Base-by-base conservation (phyloP, 2,888 invertebrate species). In the Drosophila barbarae region DNA sequence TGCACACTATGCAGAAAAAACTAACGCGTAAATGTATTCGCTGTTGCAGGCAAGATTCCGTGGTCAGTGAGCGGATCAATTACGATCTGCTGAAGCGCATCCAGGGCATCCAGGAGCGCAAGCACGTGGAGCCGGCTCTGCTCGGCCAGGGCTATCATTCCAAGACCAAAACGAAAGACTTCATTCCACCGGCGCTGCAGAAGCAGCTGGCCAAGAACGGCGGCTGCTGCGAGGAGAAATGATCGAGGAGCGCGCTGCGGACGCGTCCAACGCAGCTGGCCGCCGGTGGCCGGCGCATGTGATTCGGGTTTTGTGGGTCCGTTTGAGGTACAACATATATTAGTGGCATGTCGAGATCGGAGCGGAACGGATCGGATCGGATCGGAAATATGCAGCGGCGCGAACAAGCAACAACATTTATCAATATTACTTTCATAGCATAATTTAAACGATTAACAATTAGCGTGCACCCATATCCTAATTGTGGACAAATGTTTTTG, bases 161-260 rank as follows among this genome's bases (percentile, higher is more conserved):
- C 77, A 96, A 95, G 91, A 96, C 94, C 76, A 96, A 95, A 91
- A 96, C 96, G 73, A 93, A 94, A 88, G 96, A 96, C 89, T 93
- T 93, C 90, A 95, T 96, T 91, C 96, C 96, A 76, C 91, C 93
- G 72, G 95, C 95, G 18, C 92, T 96, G 78, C 92, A 91, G 73
- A 93, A 92, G 82, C 91, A 91, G 75, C 80, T 89, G 80, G 87
- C 76, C 61, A 76, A 86, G 71, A 85, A 77, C 57, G 84, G 78
- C 58, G 84, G 85, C 50, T 89, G 88, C 71, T 87, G 86, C 58
- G 86, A 86, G 75, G 84, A 74, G 47, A 87, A 86, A 87, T 87
- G 86, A 87, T 85, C 66, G 73, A 74, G 72, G 42, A 52, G 60
- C 60, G 60, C 75, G 66, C 39, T n/a, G 38, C 46, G 32, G 57